Evolutionary conservation across 2,113 vertebrate genomes (phyloP).

Genomic region (Rhizomys pruinosus): DNA sequence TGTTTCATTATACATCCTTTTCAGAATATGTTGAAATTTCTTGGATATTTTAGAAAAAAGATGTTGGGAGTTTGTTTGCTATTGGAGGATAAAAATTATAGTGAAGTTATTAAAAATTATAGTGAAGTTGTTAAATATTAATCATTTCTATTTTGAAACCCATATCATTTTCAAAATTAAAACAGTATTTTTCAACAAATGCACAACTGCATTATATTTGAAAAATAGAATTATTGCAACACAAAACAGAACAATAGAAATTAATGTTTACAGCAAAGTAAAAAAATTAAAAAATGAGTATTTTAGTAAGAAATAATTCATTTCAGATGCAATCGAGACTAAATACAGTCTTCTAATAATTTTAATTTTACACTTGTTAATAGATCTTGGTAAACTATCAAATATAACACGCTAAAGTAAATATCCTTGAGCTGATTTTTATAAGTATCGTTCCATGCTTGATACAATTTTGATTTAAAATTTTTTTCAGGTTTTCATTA

Average conservation of each 20-base stretch:
- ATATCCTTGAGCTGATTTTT: not conserved
- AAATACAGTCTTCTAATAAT: not conserved
- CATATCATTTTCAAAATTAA: not conserved
- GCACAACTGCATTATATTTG: not conserved
- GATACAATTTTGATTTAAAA: not conserved
- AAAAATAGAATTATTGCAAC: not conserved
- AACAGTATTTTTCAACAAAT: not conserved
- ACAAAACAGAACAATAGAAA: not conserved
- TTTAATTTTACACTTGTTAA: not conserved
- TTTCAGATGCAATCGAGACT: not conserved
- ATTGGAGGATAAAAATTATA: not conserved
- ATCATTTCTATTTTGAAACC: not conserved
- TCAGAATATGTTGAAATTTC: not conserved
- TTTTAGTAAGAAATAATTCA: slow-evolving; percentile 27
- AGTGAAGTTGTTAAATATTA: not conserved
- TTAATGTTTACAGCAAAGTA: not conserved
- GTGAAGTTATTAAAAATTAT: not conserved
- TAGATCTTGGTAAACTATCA: not conserved
- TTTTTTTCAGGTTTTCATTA: not conserved
- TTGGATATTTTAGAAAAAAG: not conserved
- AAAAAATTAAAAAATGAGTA: not conserved
- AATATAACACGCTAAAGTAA: not conserved
- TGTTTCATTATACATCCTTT: not conserved
- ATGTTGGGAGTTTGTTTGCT: not conserved
- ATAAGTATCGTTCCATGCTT: not conserved